A percentile compares a stretch with the other conserved stretches of the same genome.
phyloP scores from a whole-genome alignment of 2,888 invertebrate species.

The Drosophila setosimentum region DNA sequence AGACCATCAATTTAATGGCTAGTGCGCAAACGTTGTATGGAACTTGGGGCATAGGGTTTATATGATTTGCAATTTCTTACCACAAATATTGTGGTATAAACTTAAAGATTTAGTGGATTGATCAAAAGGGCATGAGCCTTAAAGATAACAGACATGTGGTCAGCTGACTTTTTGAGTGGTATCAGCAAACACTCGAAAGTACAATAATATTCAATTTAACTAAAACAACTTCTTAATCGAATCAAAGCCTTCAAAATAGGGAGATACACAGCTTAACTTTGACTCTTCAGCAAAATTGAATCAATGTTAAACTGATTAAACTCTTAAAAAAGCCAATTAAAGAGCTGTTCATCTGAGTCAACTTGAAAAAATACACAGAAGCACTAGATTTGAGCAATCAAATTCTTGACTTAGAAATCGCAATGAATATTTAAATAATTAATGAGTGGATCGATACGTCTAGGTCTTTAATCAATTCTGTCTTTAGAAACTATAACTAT shows the following conservation, averaged over 20 bases:
- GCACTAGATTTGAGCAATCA: neutral
- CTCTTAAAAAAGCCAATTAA: neutral
- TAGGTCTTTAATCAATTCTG: too few relatives aligned
- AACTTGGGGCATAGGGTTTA: constrained; percentile 12
- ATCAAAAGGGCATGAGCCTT: neutral
- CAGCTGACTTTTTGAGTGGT: neutral
- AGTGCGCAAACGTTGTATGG: constrained; percentile 8
- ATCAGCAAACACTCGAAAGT: neutral
- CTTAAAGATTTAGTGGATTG: neutral
- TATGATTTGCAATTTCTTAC: neutral
- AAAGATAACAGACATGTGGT: neutral
- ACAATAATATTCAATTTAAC: neutral
- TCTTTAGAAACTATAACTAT: neutral
- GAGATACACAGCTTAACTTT: neutral
- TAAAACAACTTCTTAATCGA: neutral
- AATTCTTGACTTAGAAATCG: too few relatives aligned
- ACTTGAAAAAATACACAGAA: neutral
- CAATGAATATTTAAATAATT: neutral
- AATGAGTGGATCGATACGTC: neutral
- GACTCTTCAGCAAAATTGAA: neutral
- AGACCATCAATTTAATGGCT: constrained; percentile 63
- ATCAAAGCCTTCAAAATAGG: neutral
- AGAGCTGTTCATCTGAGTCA: neutral
- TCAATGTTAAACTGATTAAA: neutral
- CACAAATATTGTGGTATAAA: neutral